Conservation (phyloP, 2,888 invertebrate genomes). For the Drosophila merina region DNA sequence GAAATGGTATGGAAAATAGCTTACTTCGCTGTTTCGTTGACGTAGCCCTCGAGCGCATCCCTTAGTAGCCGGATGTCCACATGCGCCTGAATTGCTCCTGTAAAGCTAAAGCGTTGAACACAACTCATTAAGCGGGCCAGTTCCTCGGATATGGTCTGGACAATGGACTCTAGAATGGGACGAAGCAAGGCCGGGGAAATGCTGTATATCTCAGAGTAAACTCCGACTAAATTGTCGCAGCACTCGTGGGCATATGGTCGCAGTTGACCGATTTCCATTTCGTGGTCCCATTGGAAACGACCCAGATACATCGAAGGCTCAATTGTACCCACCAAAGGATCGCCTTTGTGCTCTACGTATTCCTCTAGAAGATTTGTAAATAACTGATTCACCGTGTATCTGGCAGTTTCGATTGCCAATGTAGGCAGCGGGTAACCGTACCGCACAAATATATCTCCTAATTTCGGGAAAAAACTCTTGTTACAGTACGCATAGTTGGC, state of each 20-base stretch:
- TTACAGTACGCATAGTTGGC: slow-evolving; percentile 95
- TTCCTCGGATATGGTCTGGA: slow-evolving; percentile 97
- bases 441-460: slow-evolving; percentile 87
- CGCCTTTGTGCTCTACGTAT: slow-evolving; percentile 95
- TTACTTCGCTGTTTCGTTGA: slow-evolving; percentile 88
- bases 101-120: slow-evolving; percentile 88
- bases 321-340: slow-evolving; percentile 97
- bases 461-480: slow-evolving; percentile 89
- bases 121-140: slow-evolving; percentile 93
- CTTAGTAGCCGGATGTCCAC: slow-evolving; percentile 90
- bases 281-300: slow-evolving; percentile 92
- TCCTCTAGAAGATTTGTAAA: slow-evolving; percentile 88
- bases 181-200: slow-evolving; percentile 91
- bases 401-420: slow-evolving; percentile 88
- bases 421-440: slow-evolving; percentile 91
- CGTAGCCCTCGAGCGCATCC: slow-evolving; percentile 87
- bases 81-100: slow-evolving; percentile 91
- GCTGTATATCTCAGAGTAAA: slow-evolving; percentile 84
- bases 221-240: slow-evolving; percentile 89
- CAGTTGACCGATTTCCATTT: slow-evolving; percentile 90
- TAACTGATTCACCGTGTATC: slow-evolving; percentile 86
- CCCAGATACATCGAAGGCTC: slow-evolving; percentile 98
- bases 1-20: slow-evolving; percentile 35
- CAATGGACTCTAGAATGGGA: slow-evolving; percentile 89
- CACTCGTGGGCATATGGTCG: slow-evolving; percentile 95